Evolutionary conservation across 1,140 invertebrate genomes (phyloP), one percentile per base, ranked within the genome.

Genomic region (Drosophila insularis): DNA sequence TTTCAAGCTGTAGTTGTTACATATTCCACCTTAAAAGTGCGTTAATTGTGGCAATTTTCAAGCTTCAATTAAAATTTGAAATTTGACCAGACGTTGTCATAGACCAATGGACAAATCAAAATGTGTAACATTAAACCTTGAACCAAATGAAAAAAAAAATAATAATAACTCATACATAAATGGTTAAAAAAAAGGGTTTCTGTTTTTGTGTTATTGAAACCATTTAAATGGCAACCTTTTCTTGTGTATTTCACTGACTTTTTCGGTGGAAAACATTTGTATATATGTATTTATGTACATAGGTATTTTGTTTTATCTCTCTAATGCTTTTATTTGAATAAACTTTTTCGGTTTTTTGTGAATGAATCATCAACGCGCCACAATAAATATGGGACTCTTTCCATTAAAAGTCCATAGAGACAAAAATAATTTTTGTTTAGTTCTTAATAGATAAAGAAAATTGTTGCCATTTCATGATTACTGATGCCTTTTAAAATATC

Each of bases 381-480:
- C 1, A 27, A 27, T 5, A 27, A 27, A 27, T 27, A 27, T 4
- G 23, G 2, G 23, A 23, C 23, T 23, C 23, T 23, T 4, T 23
- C 1, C 1, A 23, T 23, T 23, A 27, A 27, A 27, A 27, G 27
- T 27, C 11, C 35, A 37, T 37, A 3, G 43, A 21, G 43, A 50
- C 43, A 46, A 14, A 14, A 19, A 46, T 19, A 17, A 27, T 27
- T 46, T 46, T 17, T 46, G 43, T 46, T 19, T 14, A 8, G 17
- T 19, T 50, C 2, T 21, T 17, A 11, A 50, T 10, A 50, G 43
- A 50, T 50, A 50, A 50, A 50, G 43, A 50, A 50, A 50, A 3
- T 46, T 21, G 43, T 50, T 50, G 43, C 43, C 17, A 50, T 21
- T 50, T 50, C 43, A 50, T 50, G 43, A 50, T 50, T 50, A 37